A percentile compares a stretch with the other conserved stretches of the same genome.
These are phyloP conservation scores for Orthosia gothica DNA, from an alignment of 2,888 invertebrate species.

Conservation along the genomic window DNA sequence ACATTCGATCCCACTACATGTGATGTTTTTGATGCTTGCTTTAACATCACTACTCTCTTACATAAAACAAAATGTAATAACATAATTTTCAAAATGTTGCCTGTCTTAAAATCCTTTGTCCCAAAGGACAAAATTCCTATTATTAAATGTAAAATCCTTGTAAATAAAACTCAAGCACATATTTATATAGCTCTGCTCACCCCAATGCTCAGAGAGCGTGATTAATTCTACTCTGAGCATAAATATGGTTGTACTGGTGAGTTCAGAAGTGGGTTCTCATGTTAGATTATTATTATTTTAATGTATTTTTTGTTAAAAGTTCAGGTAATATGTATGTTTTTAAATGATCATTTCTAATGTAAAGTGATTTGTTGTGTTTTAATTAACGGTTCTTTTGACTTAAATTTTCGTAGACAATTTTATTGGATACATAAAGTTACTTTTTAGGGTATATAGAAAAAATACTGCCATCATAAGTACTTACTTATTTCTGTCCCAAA, in stretches of 20 bases:
- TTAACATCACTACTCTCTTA: no score
- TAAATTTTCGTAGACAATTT: not conserved
- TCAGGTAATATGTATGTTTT: not conserved
- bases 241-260: slow-evolving; percentile 28
- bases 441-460: not conserved
- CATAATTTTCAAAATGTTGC: not conserved
- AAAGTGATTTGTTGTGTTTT: not conserved
- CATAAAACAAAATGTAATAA: not conserved
- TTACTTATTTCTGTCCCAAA: no score
- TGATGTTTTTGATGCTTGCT: no score
- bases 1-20: no score
- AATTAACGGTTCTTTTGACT: not conserved
- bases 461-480: no score
- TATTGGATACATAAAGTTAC: not conserved
- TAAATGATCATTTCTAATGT: not conserved
- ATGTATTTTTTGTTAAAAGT: not conserved
- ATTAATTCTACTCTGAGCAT: slow-evolving; percentile 42
- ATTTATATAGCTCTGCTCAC: slow-evolving; percentile 40
- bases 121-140: not conserved
- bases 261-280: slow-evolving; percentile 49
- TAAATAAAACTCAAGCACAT: slow-evolving; percentile 37
- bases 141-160: slow-evolving; percentile 31
- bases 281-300: slow-evolving; percentile 22
- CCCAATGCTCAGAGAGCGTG: slow-evolving; percentile 43
- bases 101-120: not conserved